Base-by-base conservation (phyloP, 2,797 vertebrate species). In the Melanotaenia nigrans region DNA sequence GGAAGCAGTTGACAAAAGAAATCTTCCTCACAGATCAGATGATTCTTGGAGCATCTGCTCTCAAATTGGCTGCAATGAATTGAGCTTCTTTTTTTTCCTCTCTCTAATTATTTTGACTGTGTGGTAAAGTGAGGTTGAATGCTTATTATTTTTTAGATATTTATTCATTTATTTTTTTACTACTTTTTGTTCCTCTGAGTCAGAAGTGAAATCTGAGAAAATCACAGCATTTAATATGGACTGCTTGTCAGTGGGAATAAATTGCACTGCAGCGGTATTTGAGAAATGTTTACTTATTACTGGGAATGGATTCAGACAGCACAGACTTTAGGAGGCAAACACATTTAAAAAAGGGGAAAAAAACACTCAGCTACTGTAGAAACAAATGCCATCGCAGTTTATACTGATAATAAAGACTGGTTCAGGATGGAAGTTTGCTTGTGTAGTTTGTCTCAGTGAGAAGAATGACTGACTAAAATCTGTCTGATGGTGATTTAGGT, bases 251-350 rank as follows among this genome's bases (percentile, higher is more conserved):
- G 75, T 1, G 62, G 61, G 75, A 81, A 67, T 49, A 77, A 53
- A 75, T 70, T 71, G 54, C 79, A 47, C 64, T 78, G 71, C 58
- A 54, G 60, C 51, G 5, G 75, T 30, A 65, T 81, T 69, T 40
- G 59, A 81, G 61, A 73, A 80, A 68, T 77, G 73, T 85, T 77
- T 85, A 74, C 75, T 70, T 64, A 57, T 59, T 16, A 5, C 25
- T 56, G 30, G 56, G 54, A 76, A 79, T 66, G 45, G 59, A 66
- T 70, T 79, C 56, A 54, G 33, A 61, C 53, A 59, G 72, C 45
- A 24, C 30, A 71, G 54, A 66, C 6, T 1, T 69, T 24, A 35
- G 55, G 45, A 58, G 45, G 22, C 24, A 47, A 11, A 78, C 32
- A 36, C 8, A 18, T 32, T 14, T 30, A 25, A 30, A 25, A 33